Conservation (phyloP, 2,113 vertebrate species). For the Cololabis saira region DNA sequence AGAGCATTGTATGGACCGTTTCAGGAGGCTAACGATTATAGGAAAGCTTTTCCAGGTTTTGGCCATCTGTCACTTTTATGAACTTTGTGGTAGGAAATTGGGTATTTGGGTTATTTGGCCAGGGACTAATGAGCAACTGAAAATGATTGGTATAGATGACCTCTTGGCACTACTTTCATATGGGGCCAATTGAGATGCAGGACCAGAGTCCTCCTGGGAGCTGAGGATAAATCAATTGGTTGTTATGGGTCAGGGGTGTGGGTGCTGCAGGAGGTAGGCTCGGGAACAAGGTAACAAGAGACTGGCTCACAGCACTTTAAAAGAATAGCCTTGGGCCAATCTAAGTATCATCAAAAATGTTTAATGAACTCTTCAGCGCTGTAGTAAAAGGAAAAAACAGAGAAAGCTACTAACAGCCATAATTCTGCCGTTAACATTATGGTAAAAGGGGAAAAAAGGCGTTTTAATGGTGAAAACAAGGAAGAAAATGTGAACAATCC, state of each 20-base stretch:
- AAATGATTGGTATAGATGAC: constrained; percentile 83
- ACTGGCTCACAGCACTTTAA: constrained; percentile 49
- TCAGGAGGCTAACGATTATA: constrained; percentile 66
- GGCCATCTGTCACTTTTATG: constrained; percentile 85
- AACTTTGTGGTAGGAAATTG: constrained; percentile 80
- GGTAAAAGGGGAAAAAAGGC: not conserved
- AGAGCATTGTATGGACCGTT: constrained; percentile 70
- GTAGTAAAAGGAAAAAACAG: not conserved
- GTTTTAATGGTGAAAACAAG: not conserved
- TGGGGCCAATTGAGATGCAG: constrained; percentile 75
- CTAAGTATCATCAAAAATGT: constrained; percentile 7
- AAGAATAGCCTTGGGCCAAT: too few species aligned
- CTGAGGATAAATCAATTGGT: constrained; percentile 81
- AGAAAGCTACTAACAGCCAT: not conserved
- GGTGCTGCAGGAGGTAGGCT: constrained; percentile 65
- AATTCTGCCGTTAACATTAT: constrained; percentile 26
- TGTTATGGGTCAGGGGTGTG: constrained; percentile 66
- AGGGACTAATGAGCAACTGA: constrained; percentile 81
- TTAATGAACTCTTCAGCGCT: constrained; percentile 27
- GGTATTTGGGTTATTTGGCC: constrained; percentile 77
- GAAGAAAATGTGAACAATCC: not conserved
- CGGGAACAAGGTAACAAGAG: constrained; percentile 71
- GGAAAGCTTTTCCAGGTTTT: constrained; percentile 79
- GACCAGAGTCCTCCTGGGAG: constrained; percentile 75
- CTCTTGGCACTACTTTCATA: constrained; percentile 74